phyloP scores from a whole-genome alignment of 2,888 invertebrate species.

The Beris morrisii region DNA sequence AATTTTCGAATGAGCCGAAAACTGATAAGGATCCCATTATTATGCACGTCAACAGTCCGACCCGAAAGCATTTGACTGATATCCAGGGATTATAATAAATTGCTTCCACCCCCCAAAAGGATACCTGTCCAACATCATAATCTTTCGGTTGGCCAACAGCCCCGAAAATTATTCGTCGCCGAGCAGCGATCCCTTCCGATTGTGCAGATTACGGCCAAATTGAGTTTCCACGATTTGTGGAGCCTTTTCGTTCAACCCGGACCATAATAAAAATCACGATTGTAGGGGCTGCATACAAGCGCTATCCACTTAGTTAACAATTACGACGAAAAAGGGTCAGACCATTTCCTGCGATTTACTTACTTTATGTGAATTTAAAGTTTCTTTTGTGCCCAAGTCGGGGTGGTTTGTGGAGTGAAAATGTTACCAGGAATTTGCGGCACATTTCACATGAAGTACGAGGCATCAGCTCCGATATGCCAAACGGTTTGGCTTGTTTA shows the following conservation, averaged over 20 bases:
- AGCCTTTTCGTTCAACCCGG: not conserved
- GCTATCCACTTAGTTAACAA: constrained; percentile 17
- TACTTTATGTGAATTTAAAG: too few species aligned
- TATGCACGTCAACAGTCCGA: not conserved
- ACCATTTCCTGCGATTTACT: too few species aligned
- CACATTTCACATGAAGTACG: too few species aligned
- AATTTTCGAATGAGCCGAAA: not conserved
- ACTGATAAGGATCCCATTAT: not conserved
- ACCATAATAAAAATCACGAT: not conserved
- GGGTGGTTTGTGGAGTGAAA: too few species aligned
- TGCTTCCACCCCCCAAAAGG: not conserved
- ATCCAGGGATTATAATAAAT: constrained; percentile 1
- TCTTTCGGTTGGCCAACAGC: not conserved
- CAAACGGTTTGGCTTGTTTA: too few species aligned
- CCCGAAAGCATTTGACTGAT: constrained; percentile 2
- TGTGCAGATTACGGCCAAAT: constrained; percentile 4
- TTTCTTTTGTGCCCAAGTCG: too few species aligned
- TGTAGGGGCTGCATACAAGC: not conserved
- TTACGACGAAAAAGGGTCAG: not conserved
- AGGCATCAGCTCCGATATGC: too few species aligned
- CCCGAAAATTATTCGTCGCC: not conserved
- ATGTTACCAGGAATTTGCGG: too few species aligned
- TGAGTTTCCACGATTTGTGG: not conserved
- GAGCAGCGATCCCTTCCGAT: constrained; percentile 1
- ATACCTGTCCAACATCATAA: not conserved